Base-by-base conservation (phyloP, 2,113 vertebrate species). In the Catharus fuscescens region DNA sequence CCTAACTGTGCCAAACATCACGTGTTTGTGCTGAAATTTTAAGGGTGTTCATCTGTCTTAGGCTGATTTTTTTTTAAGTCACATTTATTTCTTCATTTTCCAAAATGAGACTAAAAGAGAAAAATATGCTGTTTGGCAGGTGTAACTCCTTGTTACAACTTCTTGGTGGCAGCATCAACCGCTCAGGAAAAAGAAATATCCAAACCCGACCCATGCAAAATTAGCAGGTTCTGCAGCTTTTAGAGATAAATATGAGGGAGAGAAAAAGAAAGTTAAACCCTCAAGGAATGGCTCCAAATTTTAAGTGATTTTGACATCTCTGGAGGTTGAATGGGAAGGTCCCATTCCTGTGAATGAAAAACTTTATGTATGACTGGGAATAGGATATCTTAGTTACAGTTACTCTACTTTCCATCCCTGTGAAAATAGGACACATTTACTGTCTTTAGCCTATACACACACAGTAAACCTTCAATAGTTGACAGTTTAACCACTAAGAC, bases 1-100 rank as follows among this genome's bases (percentile, higher is more conserved):
- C 89, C 34, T 82, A 89, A 87, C 57, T 91, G 95, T 91, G 69
- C 69, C 80, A 88, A 93, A 81, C 15, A 53, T 60, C 83, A 74
- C 5, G 0, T 71, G 77, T 81, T 93, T 85, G 20, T 76, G 70
- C 61, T 82, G 60, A 80, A 87, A 31, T 65, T 94, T 93, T 91
- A 29, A 76, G 29, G 62, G 45, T 79, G n/a, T 67, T 90, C 7
- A 1, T 89, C 80, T 97, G 81, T 92, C 78, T 85, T 53, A 61
- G 40, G 18, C 12, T 77, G 91, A 59, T 76, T 14, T 47, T 88
- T 61, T 93, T 86, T 92, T 77, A 31, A 34, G 29, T 67, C 54
- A 42, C 73, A 71, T 64, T n/a, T 81, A 45, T 76, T 85, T 67
- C 19, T 86, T 89, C 16, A 1, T 89, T 95, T 95, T 84, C 50